These are phyloP conservation scores for Coregonus sp. DNA, from an alignment of 2,797 vertebrate genomes.

Conservation along the genomic window DNA sequence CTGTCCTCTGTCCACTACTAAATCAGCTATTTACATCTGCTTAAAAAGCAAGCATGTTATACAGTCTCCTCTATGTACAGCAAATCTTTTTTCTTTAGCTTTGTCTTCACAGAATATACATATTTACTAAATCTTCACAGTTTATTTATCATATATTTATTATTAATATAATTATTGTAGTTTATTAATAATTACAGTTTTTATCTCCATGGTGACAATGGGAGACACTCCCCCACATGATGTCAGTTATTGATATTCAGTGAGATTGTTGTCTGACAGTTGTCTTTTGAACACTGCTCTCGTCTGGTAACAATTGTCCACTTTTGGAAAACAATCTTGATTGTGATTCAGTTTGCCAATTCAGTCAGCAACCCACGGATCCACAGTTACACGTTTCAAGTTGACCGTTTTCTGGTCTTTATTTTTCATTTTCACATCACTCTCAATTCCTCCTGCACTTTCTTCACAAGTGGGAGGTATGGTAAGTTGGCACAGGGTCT, in stretches of 20 bases:
- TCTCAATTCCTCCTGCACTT: constrained; percentile 12
- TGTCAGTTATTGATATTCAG: constrained; percentile 78
- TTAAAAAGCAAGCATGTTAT: constrained; percentile 98
- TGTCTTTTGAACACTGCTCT: constrained; percentile 75
- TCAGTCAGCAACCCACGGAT: constrained; percentile 69
- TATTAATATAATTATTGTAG: constrained; percentile 64
- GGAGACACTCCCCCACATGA: constrained; percentile 64
- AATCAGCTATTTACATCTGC: constrained; percentile 86
- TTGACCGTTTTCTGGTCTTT: constrained; percentile 76
- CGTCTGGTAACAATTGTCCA: constrained; percentile 71
- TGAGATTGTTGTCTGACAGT: constrained; percentile 76
- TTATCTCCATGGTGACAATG: constrained; percentile 60
- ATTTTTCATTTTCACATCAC: constrained; percentile 42
- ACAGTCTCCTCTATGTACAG: constrained; percentile 89
- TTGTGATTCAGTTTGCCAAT: constrained; percentile 63
- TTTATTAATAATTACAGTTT: constrained; percentile 63
- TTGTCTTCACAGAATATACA: constrained; percentile 91
- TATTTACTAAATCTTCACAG: constrained; percentile 91
- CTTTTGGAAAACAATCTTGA: constrained; percentile 76
- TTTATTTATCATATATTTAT: constrained; percentile 75
- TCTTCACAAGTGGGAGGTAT: constrained; percentile 62
- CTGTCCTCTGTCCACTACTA: constrained; percentile 85
- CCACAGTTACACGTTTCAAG: constrained; percentile 65
- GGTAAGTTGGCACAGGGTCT: constrained; percentile 82
- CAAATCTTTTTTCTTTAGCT: constrained; percentile 82